Base-by-base conservation (phyloP, 2,113 vertebrate genomes). In the Barbus barbus region DNA sequence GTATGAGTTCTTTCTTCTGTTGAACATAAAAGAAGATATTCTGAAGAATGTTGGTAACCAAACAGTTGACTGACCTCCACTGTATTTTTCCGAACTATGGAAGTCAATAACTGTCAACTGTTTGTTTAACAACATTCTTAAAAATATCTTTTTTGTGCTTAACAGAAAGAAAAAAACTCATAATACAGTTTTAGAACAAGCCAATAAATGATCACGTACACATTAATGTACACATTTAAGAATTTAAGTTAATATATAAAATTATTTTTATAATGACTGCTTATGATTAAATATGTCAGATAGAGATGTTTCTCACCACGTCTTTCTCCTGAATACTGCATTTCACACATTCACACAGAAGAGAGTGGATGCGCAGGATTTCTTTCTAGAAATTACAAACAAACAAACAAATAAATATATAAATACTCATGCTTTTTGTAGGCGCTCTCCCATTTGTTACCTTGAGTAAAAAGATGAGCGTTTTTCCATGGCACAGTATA, bases 401-500 rank as follows among this genome's bases (percentile, higher is more conserved):
- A 60, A 48, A 38, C 0, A 33, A 67, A 33, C 18, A 14, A 4
- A 31, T 1, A 48, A 16, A 69, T n/a, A 3, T 18, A 67, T 22
- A 20, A 46, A 44, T 46, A 16, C 13, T 44, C 22, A 14, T 16
- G 6, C 0, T 26, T 46, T 72, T 24, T 72, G 2, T 8, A 44
- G 6, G 71, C 41, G 7, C 38, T 28, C 16, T 75, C 13, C 26
- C 1, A 14, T 28, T 31, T 51, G 44, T 36, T 84, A 94, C 94
- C 92, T 92, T 11, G 20, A 88, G 28, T 46, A 93, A 90, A 16
- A 18, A 48, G 51, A 33, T 5, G 8, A 95, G 81, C 0, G 92
- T 85, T 75, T 84, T 75, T 67, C 88, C 93, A 1, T 93, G 81
- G 9, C 87, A 91, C 31, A 24, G 13, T 85, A 93, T 92, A 74